A percentile compares a stretch with the other conserved stretches of the same genome.
phyloP scores from a whole-genome alignment of 1,140 invertebrate genomes.

The Caenorhabditis briggsae region DNA sequence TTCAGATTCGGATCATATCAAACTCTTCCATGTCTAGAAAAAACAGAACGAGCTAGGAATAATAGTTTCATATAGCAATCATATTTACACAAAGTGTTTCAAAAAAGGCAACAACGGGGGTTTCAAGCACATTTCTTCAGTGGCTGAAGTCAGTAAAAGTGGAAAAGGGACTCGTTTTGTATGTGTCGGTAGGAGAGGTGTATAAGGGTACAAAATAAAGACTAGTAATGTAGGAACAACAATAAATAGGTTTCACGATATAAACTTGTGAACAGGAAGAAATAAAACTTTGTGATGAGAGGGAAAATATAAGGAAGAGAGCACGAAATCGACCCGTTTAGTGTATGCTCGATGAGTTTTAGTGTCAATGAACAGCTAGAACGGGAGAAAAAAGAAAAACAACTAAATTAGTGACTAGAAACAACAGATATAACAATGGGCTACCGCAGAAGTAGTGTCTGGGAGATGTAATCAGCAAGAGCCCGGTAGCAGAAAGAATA shows the following conservation, averaged over 20 bases:
- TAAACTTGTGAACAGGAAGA: not conserved
- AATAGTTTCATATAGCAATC: slow-evolving; percentile 23
- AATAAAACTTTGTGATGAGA: slow-evolving; percentile 56
- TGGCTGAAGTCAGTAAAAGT: not conserved
- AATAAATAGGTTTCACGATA: no score
- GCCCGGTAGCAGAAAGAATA: slow-evolving; percentile 74
- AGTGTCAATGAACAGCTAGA: slow-evolving; percentile 45
- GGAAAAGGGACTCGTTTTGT: slow-evolving; percentile 6
- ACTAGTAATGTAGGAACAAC: slow-evolving; percentile 36
- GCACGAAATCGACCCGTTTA: slow-evolving; percentile 46
- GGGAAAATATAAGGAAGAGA: slow-evolving; percentile 21
- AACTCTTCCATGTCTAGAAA: no score
- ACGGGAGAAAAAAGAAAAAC: not conserved
- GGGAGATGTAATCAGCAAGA: slow-evolving; percentile 65
- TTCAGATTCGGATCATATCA: no score
- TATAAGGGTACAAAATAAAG: not conserved
- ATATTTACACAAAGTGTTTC: slow-evolving; percentile 30
- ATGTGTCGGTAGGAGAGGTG: not conserved
- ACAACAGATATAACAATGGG: slow-evolving; percentile 36
- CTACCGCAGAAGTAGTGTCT: not conserved
- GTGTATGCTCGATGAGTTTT: slow-evolving; percentile 52
- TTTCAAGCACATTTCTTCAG: slow-evolving; percentile 37
- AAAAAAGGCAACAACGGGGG: slow-evolving; percentile 13
- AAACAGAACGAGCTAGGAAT: no score
- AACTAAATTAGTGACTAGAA: no score